These are phyloP conservation scores for Watersipora subatra DNA, from an alignment of 1,140 invertebrate genomes.

Conservation along the genomic window DNA sequence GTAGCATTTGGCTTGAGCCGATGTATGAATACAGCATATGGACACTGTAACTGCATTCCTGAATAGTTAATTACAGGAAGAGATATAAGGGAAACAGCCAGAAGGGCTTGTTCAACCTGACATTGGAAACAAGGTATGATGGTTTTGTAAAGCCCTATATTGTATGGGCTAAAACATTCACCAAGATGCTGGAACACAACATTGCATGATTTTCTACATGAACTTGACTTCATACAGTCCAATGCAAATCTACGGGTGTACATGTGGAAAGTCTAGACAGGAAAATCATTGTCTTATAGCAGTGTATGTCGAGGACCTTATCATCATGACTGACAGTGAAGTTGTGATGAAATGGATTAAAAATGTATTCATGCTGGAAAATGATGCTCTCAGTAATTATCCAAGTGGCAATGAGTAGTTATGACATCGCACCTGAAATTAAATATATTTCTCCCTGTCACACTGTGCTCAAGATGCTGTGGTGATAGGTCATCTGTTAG, in stretches of 20 bases:
- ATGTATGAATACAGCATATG: not conserved
- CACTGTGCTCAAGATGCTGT: too few species aligned
- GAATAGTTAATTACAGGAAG: not conserved
- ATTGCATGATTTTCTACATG: not conserved
- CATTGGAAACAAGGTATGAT: not conserved
- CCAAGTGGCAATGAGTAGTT: not conserved
- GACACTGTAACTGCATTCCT: not conserved
- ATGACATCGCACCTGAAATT: not conserved
- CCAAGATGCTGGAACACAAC: not conserved
- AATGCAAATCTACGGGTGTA: not conserved
- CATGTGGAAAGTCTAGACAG: not conserved
- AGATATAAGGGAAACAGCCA: not conserved
- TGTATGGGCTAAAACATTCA: not conserved
- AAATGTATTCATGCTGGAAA: not conserved
- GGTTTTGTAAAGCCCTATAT: not conserved
- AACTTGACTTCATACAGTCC: not conserved
- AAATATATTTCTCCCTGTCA: too few species aligned
- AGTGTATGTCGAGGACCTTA: not conserved
- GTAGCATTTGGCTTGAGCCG: not conserved
- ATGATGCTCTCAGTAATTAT: too few species aligned
- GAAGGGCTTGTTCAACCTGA: not conserved
- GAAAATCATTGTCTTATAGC: not conserved
- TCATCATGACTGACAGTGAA: not conserved
- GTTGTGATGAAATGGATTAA: not conserved
- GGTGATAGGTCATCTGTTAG: too few species aligned